These are phyloP conservation scores for Stenodema calcarata DNA, from an alignment of 2,888 invertebrate species.

Conservation along the genomic window DNA sequence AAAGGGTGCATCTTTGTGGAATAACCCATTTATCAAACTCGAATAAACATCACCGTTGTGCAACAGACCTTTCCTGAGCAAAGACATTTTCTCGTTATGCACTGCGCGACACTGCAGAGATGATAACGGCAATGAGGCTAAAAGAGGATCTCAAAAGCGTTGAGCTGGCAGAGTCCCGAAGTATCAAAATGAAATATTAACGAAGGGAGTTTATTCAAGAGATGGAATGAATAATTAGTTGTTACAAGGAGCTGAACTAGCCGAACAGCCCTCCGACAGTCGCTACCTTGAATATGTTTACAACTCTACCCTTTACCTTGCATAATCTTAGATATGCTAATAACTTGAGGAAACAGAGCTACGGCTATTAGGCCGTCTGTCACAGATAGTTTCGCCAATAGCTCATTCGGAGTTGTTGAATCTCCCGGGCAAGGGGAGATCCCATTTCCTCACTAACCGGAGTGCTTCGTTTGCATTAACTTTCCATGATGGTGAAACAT, in stretches of 20 bases:
- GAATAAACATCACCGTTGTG: no score
- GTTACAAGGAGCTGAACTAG: slow-evolving; percentile 1
- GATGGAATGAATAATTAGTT: slow-evolving; percentile 35
- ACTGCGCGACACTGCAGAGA: neutral
- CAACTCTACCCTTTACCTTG: neutral
- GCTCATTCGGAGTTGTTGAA: slow-evolving; percentile 17
- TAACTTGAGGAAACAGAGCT: neutral
- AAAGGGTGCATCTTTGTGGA: no score
- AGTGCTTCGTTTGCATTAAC: slow-evolving; percentile 22
- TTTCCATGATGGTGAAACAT: slow-evolving; percentile 14
- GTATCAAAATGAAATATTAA: slow-evolving; percentile 17
- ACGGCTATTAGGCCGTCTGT: slow-evolving; percentile 4
- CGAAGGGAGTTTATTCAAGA: neutral
- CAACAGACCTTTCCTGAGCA: neutral
- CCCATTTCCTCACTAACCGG: slow-evolving; percentile 10
- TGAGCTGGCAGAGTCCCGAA: neutral
- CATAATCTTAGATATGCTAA: slow-evolving; percentile 30
- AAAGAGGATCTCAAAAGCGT: neutral
- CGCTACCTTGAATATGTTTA: slow-evolving; percentile 29
- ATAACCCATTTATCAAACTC: no score
- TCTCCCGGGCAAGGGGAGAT: neutral
- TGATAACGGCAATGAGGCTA: neutral
- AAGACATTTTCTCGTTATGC: neutral
- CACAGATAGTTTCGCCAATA: slow-evolving; percentile 29
- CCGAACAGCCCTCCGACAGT: neutral